A percentile compares a stretch with the other conserved stretches of the same genome.
phyloP scores from a whole-genome alignment of 2,797 vertebrate species.

The Pachyuromys duprasi region DNA sequence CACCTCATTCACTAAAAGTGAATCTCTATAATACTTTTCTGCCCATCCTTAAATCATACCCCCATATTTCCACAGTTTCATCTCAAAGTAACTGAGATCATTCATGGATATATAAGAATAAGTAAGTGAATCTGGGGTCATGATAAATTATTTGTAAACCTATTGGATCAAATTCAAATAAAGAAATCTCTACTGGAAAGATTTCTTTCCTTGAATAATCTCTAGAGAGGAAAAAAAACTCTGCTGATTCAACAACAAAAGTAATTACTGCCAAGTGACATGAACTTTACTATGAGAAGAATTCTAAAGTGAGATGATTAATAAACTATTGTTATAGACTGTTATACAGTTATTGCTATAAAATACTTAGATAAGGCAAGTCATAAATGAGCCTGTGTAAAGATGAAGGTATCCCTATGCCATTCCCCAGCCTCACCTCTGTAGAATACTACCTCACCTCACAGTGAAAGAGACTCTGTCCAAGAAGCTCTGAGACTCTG shows the following conservation, averaged over 20 bases:
- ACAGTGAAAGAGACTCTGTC: background rate
- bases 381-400: background rate
- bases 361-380: background rate
- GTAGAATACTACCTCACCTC: rapidly evolving
- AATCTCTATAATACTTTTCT: background rate
- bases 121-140: background rate
- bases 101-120: background rate
- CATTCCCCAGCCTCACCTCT: rapidly evolving
- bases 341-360: background rate
- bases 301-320: background rate
- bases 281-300: background rate
- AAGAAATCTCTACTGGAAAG: background rate
- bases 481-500: too few relatives aligned
- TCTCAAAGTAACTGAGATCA: background rate
- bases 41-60: background rate
- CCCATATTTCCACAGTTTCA: background rate
- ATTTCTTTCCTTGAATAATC: background rate
- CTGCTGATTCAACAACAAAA: background rate
- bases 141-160: background rate
- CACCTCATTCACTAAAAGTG: background rate
- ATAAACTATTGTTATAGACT: too few relatives aligned
- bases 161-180: background rate
- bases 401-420: background rate
- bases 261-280: background rate
- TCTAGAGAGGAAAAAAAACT: background rate